Evolutionary conservation across 1,140 invertebrate genomes (phyloP).

Genomic region (Drosophila asahinai): DNA sequence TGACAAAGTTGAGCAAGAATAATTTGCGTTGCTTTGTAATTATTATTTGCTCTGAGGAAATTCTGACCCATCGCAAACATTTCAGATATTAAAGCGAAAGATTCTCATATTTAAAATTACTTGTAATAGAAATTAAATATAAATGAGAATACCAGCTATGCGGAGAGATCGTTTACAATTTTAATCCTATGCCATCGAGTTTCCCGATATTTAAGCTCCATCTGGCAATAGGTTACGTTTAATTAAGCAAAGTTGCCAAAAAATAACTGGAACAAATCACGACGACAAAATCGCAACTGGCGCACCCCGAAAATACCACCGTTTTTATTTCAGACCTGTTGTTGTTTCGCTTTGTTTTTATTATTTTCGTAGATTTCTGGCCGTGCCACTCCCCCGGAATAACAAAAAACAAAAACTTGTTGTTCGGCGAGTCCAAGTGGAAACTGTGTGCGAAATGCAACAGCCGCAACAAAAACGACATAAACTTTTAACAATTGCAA

Average conservation of each 20-base stretch:
- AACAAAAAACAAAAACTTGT: slow-evolving; percentile 62
- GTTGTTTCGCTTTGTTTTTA: slow-evolving; percentile 21
- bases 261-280: slow-evolving; percentile 61
- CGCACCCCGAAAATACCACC: slow-evolving; percentile 54
- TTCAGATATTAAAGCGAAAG: no score
- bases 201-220: slow-evolving; percentile 46
- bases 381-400: slow-evolving; percentile 20
- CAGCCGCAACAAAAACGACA: slow-evolving; percentile 74
- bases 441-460: slow-evolving; percentile 75
- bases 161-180: not conserved
- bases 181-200: not conserved
- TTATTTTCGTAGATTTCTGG: slow-evolving; percentile 24
- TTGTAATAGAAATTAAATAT: no score
- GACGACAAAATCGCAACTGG: slow-evolving; percentile 68
- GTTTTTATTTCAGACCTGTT: slow-evolving; percentile 23
- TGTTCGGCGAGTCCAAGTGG: slow-evolving; percentile 41
- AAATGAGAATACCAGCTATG: not conserved
- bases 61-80: not conserved
- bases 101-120: no score
- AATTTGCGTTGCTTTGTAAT: not conserved
- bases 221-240: slow-evolving; percentile 77
- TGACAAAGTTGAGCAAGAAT: not conserved
- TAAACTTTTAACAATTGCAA: slow-evolving; percentile 80
- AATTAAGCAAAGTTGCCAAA: slow-evolving; percentile 70
- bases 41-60: no score